Percentiles rank a stretch among this genome's conserved stretches.
Conservation (phyloP, 2,113 vertebrate genomes). For the Noctilio leporinus region DNA sequence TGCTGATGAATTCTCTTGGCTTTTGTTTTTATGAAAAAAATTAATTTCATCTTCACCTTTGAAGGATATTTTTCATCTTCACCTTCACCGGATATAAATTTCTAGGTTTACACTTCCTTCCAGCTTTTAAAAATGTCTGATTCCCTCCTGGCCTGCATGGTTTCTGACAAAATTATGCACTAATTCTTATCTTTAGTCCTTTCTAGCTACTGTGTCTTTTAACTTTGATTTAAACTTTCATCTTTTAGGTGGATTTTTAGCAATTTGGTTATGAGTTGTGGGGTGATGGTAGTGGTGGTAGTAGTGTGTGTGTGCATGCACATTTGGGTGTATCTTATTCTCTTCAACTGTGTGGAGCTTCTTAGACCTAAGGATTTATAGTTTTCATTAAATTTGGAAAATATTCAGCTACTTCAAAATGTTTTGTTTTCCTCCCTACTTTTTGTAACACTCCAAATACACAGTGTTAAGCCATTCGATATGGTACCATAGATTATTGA, state of each 20-base stretch:
- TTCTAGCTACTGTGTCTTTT: neutral
- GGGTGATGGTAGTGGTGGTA: neutral
- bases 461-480: neutral
- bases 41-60: neutral
- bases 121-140: neutral
- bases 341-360: neutral
- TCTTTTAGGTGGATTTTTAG: neutral
- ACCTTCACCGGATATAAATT: neutral
- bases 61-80: neutral
- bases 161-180: neutral
- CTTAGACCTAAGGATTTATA: neutral
- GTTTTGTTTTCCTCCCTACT: neutral
- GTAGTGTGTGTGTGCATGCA: neutral
- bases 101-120: neutral
- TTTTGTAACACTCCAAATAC: neutral
- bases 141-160: neutral
- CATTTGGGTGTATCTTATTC: neutral
- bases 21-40: conserved; percentile 1
- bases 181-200: neutral
- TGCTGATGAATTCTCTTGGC: neutral
- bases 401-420: neutral
- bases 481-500: neutral
- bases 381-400: neutral
- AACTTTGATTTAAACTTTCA: neutral
- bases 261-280: neutral